Evolutionary conservation across 2,797 vertebrate species (phyloP), one percentile per base, ranked within the genome.

Genomic region (Zenarchopterus dispar): DNA sequence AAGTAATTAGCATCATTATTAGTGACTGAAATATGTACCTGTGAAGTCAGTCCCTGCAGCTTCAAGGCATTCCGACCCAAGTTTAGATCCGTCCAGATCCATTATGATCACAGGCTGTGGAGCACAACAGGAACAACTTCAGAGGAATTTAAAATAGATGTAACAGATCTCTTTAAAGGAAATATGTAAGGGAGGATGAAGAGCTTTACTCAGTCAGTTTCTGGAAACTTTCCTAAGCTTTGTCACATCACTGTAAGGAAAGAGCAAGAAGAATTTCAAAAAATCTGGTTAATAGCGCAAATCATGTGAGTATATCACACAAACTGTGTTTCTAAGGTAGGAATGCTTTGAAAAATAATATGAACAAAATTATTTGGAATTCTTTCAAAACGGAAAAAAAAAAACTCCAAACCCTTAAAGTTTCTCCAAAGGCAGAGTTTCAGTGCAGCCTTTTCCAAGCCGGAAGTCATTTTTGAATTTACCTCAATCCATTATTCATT

Each of bases 401-500:
- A 47, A 22, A 45, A 53, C 33, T 8, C n/a, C 17, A 28, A 23
- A 21, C 21, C 22, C 31, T 8, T 16, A 6, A 39, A 59, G 42
- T 39, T 62, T 59, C 33, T 39, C 62, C 23, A 72, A 69, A 64
- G 64, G 28, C 48, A 11, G 33, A 31, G 59, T 74, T 67, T 70
- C 13, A 76, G 43, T 28, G 48, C 60, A 75, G 65, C 52, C 59
- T 54, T 62, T 59, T 65, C 21, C 9, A 73, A 78, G 76, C 65
- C 26, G 57, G 73, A 82, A 82, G 78, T 77, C 56, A 50, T 79
- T 85, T 86, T 64, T 56, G 23, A 75, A 65, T 78, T 75, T 60
- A 44, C 72, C 65, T n/a, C 47, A 22, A 72, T 89, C 73, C 59
- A 84, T 90, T 78, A 90, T 89, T 84, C 87, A 89, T 69, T 49